Conservation (phyloP, 1,140 invertebrate genomes). For the Polyergus mexicanus region DNA sequence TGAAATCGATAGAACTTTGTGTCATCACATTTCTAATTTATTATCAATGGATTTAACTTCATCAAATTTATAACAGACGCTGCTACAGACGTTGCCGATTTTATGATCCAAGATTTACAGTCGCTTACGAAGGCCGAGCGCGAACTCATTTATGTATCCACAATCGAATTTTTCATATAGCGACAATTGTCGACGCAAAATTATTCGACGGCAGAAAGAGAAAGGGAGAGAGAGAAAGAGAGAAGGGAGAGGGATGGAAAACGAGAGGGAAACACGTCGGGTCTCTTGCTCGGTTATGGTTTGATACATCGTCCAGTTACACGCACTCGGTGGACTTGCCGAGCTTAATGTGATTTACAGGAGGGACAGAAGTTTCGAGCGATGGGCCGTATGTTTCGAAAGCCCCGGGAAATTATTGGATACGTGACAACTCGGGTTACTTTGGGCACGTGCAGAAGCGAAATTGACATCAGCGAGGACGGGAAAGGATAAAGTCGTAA, state of each 20-base stretch:
- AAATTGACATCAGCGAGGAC: constrained; percentile 60
- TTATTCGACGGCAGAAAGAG: constrained; percentile 23
- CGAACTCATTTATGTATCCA: constrained; percentile 21
- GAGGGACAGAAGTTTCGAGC: constrained; percentile 71
- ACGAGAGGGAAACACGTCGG: constrained; percentile 61
- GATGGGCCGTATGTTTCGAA: constrained; percentile 74
- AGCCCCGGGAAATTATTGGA: constrained; percentile 74
- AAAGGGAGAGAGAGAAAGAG: too few species aligned
- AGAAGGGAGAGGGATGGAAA: background rate
- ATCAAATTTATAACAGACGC: constrained; percentile 25
- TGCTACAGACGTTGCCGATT: constrained; percentile 8
- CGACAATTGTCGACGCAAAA: constrained; percentile 42
- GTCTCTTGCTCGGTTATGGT: constrained; percentile 55
- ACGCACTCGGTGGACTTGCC: constrained; percentile 65
- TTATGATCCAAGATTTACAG: constrained; percentile 33
- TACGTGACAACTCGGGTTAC: constrained; percentile 70
- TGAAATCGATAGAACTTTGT: constrained; percentile 1
- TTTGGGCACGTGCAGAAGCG: constrained; percentile 47
- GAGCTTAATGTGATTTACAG: constrained; percentile 78
- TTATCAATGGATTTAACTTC: constrained; percentile 34
- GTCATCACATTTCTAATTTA: constrained; percentile 30
- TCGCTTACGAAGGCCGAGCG: background rate
- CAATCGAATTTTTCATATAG: constrained; percentile 32
- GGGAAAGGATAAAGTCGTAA: constrained; percentile 63
- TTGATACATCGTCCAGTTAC: constrained; percentile 68